phyloP scores from a whole-genome alignment of 2,888 invertebrate genomes.

The Linyphia triangularis region DNA sequence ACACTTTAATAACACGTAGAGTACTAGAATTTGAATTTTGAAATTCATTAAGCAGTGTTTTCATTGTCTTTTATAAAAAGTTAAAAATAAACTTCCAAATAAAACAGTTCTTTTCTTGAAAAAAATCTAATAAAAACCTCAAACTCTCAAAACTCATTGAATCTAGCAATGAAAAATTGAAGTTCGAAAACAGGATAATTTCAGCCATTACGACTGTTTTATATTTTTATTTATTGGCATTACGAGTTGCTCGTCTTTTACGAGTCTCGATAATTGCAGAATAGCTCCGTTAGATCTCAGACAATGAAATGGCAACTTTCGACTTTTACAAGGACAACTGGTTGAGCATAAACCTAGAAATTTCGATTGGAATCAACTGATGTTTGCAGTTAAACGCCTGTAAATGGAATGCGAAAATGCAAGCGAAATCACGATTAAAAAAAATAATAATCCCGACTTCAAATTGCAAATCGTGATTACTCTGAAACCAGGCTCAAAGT shows the following conservation, averaged over 20 bases:
- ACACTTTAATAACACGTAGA: too few species aligned
- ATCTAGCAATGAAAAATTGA: too few species aligned
- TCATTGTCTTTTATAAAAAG: too few species aligned
- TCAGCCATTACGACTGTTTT: too few species aligned
- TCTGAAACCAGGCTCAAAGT: background rate
- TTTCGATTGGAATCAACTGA: background rate
- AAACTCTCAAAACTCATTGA: too few species aligned
- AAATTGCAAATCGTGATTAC: constrained; percentile 29
- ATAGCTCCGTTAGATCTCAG: constrained; percentile 36
- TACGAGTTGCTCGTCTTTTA: background rate
- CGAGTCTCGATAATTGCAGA: constrained; percentile 15
- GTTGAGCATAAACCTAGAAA: constrained; percentile 14
- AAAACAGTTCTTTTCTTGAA: too few species aligned
- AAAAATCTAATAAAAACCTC: too few species aligned
- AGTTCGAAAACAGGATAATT: too few species aligned
- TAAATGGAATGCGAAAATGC: background rate
- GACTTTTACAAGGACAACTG: constrained; percentile 46
- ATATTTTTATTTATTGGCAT: too few species aligned
- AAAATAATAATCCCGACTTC: background rate
- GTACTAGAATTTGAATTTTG: too few species aligned
- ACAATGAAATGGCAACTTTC: constrained; percentile 44
- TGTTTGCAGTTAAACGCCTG: background rate
- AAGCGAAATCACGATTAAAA: constrained; percentile 31
- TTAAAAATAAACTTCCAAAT: too few species aligned
- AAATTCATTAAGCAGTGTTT: too few species aligned